Base-by-base conservation (phyloP, 2,113 vertebrate genomes). In the Centropristis striata region DNA sequence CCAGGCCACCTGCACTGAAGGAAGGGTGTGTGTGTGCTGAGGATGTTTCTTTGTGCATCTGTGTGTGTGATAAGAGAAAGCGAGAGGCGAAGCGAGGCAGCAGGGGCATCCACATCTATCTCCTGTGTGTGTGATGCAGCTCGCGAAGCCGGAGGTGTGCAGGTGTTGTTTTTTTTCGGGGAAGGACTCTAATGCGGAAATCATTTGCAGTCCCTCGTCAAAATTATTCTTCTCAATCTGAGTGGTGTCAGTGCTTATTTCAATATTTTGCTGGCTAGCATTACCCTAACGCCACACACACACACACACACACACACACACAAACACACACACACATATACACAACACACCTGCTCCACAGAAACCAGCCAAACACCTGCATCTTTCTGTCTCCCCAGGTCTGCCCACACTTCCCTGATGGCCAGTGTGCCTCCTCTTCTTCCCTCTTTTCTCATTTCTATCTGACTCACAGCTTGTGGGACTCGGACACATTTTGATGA, bases 341-440 rank as follows among this genome's bases (percentile, higher is more conserved):
- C 44, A 21, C 18, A 27, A 32, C 60, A 68, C 86, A 94, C 92
- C 91, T 95, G 94, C 92, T 80, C 75, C 71, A 78, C 57, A 51
- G 58, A 83, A 91, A 84, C n/a, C 69, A 80, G 81, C 86, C 87
- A 77, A 91, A 91, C 95, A 95, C 92, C 94, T 95, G 95, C 93
- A 94, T 91, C 79, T 51, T 78, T 42, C 73, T 36, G 76, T 72
- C 80, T 92, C 82, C 77, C 66, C 71, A 75, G 89, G 81, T 89
- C 88, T 82, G 67, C 80, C 76, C 80, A 86, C 79, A 83, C 85
- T 83, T 86, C 86, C 86, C 85, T 47, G 82, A 78, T 81, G 78
- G 73, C 86, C 80, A 12, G 64, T 50, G 57, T 14, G 49, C 73
- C 55, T 64, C 84, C 71, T 83, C 67, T 75, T 78, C 84, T 50